Evolutionary conservation across 1,140 invertebrate genomes (phyloP), one percentile per base, ranked within the genome.

Genomic region (Lepidurus apus): DNA sequence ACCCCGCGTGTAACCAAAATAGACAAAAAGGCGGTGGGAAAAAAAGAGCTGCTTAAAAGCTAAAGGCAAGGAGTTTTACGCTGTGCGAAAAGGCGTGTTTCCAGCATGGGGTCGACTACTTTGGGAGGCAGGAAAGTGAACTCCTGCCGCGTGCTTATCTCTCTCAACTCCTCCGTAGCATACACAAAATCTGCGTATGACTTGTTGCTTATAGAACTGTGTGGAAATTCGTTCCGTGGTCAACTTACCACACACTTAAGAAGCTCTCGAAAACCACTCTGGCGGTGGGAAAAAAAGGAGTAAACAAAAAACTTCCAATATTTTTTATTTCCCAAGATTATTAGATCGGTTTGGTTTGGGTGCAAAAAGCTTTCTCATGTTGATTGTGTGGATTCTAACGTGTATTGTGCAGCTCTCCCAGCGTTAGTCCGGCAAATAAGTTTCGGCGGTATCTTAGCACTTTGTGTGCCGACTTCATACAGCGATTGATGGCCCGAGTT

Each of bases 71-170:
- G 53, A 11, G 53, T 65, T 65, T 3, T 65, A 65, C 7, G 53
- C 53, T 65, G 53, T 65, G 53, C 53, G 53, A 65, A 65, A 65
- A 65, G 53, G 53, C 13, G 53, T 65, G n/a, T 65, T 65, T 65
- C 53, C 53, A 65, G 53, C 53, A 65, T 65, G 53, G 53, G 53
- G 53, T 5, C 53, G 53, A 65, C 53, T 65, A 65, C 53, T 65
- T 65, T 65, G 53, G 53, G 53, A 65, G 53, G 53, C 53, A 65
- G 53, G 13, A 65, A 65, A 65, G 53, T 65, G 53, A 65, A 65
- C 53, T 65, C 53, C 53, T 65, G 53, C 53, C n/a, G 13, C 17
- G 53, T 21, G 53, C 53, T 65, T 65, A 65, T 65, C 53, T 65
- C 47, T 6, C 17, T 65, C 17, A 9, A 9, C 53, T 65, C 53